phyloP scores from a whole-genome alignment of 2,113 vertebrate species.

The Penelope pileata region DNA sequence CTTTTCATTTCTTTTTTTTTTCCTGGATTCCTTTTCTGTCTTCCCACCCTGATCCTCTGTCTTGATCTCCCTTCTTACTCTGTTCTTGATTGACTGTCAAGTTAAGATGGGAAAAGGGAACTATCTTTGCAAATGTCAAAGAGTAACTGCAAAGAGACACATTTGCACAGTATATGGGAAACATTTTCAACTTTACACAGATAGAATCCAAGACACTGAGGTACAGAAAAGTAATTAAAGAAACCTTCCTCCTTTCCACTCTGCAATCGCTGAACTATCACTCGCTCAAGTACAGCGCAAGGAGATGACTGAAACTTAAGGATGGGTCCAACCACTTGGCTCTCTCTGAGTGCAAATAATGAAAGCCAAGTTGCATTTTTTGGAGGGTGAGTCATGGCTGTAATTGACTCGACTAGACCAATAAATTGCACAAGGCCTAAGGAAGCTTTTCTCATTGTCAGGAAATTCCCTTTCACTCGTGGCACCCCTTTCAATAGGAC shows the following conservation, averaged over 20 bases:
- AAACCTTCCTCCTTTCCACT: neutral
- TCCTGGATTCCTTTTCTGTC: neutral
- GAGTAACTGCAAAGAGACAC: conserved; percentile 39
- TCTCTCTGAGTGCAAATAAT: neutral
- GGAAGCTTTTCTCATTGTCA: neutral
- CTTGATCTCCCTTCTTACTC: neutral
- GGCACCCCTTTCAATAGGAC: neutral
- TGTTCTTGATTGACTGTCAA: conserved; percentile 30
- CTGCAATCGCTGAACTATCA: neutral
- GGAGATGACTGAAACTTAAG: neutral
- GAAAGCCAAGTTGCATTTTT: neutral
- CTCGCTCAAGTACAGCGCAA: neutral
- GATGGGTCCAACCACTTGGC: neutral
- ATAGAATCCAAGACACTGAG: neutral
- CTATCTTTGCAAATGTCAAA: conserved; percentile 53
- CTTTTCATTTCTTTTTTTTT: neutral
- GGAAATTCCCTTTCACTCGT: neutral
- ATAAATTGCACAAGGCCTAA: neutral
- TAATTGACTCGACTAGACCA: neutral
- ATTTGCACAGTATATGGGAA: conserved; percentile 54
- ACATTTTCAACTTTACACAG: neutral
- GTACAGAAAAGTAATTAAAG: conserved; percentile 13
- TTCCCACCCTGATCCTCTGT: neutral
- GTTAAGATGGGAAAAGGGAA: neutral
- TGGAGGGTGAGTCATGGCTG: neutral